Percentiles rank a stretch among this genome's conserved stretches.
These are phyloP conservation scores for Epirrhoe alternata DNA, from an alignment of 2,888 invertebrate genomes.

Conservation along the genomic window DNA sequence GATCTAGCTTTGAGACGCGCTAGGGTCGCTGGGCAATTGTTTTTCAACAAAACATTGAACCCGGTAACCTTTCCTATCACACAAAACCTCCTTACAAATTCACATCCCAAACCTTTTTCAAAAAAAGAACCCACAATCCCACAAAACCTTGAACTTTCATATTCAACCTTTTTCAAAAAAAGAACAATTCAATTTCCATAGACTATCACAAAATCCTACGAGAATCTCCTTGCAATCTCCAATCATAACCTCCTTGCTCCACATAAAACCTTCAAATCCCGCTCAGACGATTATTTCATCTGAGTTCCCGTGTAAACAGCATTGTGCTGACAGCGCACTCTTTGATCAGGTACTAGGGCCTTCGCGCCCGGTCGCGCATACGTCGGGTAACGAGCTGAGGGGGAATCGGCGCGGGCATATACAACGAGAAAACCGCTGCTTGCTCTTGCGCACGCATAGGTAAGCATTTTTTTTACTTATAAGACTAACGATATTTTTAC, in stretches of 20 bases:
- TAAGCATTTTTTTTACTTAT: conserved; percentile 48
- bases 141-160: too few species aligned
- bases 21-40: conserved; percentile 78
- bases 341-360: conserved; percentile 83
- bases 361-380: conserved; percentile 80
- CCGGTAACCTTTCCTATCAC: conserved; percentile 65
- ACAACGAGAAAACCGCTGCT: conserved; percentile 70
- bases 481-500: too few species aligned
- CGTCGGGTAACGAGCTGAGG: conserved; percentile 77
- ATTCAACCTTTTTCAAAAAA: too few species aligned
- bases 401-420: conserved; percentile 79
- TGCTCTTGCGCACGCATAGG: conserved; percentile 76
- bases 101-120: neutral
- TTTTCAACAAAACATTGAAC: conserved; percentile 83
- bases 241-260: neutral
- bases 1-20: conserved; percentile 57
- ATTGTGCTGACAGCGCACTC: conserved; percentile 66
- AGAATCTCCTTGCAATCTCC: too few species aligned
- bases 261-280: neutral
- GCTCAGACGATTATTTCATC: too few species aligned
- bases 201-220: too few species aligned
- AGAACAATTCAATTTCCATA: too few species aligned
- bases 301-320: conserved; percentile 28
- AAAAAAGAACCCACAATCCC: too few species aligned
- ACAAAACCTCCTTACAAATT: conserved; percentile 20